Evolutionary conservation across 2,888 invertebrate species (phyloP).

Genomic region (Netelia inedita): DNA sequence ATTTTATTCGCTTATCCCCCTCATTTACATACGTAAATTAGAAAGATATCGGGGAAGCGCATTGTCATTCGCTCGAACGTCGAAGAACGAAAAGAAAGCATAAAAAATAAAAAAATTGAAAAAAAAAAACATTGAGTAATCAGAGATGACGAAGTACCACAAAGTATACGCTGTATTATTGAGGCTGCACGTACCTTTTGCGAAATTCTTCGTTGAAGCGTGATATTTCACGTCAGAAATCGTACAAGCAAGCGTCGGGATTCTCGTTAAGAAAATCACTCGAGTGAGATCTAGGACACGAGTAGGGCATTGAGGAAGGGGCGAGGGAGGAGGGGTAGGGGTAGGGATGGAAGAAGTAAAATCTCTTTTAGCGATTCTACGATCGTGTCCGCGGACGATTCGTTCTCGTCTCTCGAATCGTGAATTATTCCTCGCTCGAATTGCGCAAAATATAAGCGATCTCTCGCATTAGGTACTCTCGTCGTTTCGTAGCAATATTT

Average conservation of each 20-base stretch:
- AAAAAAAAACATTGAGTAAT: neutral
- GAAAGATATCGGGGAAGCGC: too few relatives aligned
- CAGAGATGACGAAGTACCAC: neutral
- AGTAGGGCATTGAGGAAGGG: slow-evolving; percentile 4
- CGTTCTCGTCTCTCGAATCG: slow-evolving; percentile 25
- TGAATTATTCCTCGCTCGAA: slow-evolving; percentile 50
- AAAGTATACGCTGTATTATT: neutral
- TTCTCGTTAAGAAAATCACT: slow-evolving; percentile 52
- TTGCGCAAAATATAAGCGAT: slow-evolving; percentile 57
- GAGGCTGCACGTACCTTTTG: slow-evolving; percentile 17
- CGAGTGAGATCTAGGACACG: slow-evolving; percentile 64
- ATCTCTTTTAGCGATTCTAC: neutral
- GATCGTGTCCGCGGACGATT: slow-evolving; percentile 17
- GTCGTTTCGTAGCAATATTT: neutral
- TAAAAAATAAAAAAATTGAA: too few relatives aligned
- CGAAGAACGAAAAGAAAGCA: too few relatives aligned
- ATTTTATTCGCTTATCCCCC: slow-evolving; percentile 11
- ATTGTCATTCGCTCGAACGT: too few relatives aligned
- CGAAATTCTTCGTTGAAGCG: slow-evolving; percentile 61
- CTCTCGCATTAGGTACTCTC: neutral
- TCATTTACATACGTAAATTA: too few relatives aligned
- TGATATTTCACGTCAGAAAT: slow-evolving; percentile 21
- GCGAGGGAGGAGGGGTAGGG: neutral
- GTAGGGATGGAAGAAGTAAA: neutral
- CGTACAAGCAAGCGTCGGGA: slow-evolving; percentile 14